Percentiles rank a stretch among this genome's conserved stretches.
Evolutionary conservation across 2,888 invertebrate species (phyloP).

Genomic region (Myopa tessellatipennis): DNA sequence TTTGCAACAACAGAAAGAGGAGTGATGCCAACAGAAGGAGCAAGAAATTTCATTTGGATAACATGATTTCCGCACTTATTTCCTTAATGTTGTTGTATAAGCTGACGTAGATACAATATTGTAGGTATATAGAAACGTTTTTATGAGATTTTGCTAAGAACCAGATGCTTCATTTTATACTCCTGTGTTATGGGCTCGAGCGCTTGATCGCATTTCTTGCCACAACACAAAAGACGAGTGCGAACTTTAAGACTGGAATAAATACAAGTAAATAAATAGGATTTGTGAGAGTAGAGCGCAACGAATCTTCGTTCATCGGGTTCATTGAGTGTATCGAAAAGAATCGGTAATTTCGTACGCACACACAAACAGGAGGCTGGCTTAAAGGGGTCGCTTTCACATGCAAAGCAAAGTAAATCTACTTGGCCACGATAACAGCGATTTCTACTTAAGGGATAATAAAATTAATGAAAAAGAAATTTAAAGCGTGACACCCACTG

Average conservation of each 20-base stretch:
- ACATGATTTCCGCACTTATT: slow-evolving; percentile 47
- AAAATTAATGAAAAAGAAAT: not conserved
- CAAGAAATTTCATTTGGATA: slow-evolving; percentile 47
- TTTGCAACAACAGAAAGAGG: not conserved
- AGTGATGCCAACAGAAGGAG: not conserved
- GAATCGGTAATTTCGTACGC: not conserved
- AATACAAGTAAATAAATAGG: slow-evolving; percentile 16
- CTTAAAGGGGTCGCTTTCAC: not conserved
- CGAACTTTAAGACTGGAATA: not conserved
- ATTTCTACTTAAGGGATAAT: slow-evolving; percentile 11
- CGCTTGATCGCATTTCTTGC: slow-evolving; percentile 15
- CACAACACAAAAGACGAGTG: not conserved
- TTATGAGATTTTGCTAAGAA: slow-evolving; percentile 11
- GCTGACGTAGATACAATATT: not conserved
- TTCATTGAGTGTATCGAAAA: not conserved
- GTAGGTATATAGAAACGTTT: slow-evolving; percentile 2
- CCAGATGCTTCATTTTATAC: not conserved
- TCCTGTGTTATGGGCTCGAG: not conserved
- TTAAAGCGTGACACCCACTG: not conserved
- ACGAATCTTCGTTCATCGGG: too few species aligned
- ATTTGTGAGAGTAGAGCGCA: not conserved
- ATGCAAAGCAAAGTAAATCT: not conserved
- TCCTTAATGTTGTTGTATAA: slow-evolving; percentile 17
- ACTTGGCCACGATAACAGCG: not conserved
- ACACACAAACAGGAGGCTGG: not conserved